A percentile compares a stretch with the other conserved stretches of the same genome.
Evolutionary conservation across 2,888 invertebrate species (phyloP).

Genomic region (Lottia scabra): DNA sequence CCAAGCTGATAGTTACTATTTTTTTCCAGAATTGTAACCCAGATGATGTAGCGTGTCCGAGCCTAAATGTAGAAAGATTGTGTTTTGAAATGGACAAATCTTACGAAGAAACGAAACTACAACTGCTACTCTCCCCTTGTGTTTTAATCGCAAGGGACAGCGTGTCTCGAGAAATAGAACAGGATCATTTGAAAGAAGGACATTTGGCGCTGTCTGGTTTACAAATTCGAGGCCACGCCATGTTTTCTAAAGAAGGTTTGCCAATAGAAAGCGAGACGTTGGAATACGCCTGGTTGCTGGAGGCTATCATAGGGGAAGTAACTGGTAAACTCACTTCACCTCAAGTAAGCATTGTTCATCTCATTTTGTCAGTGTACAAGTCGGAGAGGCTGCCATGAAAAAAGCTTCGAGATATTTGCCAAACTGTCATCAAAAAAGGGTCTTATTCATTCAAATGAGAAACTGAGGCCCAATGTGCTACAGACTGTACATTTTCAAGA

Average conservation of each 20-base stretch:
- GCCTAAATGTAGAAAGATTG: slow-evolving; percentile 78
- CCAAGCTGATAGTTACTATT: too few relatives aligned
- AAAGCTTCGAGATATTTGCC: too few relatives aligned
- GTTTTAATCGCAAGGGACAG: slow-evolving; percentile 74
- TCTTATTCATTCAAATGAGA: too few relatives aligned
- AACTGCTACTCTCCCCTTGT: slow-evolving; percentile 85
- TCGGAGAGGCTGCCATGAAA: too few relatives aligned
- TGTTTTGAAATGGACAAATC: slow-evolving; percentile 98
- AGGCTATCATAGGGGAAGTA: slow-evolving; percentile 92
- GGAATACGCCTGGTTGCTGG: slow-evolving; percentile 97
- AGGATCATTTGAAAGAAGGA: slow-evolving; percentile 64
- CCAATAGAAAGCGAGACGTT: slow-evolving; percentile 92
- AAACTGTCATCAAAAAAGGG: too few relatives aligned
- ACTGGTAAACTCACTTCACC: slow-evolving; percentile 91
- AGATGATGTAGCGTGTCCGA: slow-evolving; percentile 88
- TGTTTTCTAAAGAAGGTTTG: slow-evolving; percentile 91
- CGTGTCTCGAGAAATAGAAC: slow-evolving; percentile 52
- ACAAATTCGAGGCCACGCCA: slow-evolving; percentile 80
- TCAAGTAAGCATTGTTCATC: slow-evolving; percentile 74
- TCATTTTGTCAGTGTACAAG: too few relatives aligned
- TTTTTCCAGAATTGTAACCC: slow-evolving; percentile 82
- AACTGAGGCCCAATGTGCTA: too few relatives aligned
- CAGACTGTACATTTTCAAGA: too few relatives aligned
- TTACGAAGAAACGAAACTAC: slow-evolving; percentile 90
- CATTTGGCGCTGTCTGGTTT: slow-evolving; percentile 77